Evolutionary conservation across 2,888 invertebrate genomes (phyloP).

Genomic region (Sarcophaga subvicina): DNA sequence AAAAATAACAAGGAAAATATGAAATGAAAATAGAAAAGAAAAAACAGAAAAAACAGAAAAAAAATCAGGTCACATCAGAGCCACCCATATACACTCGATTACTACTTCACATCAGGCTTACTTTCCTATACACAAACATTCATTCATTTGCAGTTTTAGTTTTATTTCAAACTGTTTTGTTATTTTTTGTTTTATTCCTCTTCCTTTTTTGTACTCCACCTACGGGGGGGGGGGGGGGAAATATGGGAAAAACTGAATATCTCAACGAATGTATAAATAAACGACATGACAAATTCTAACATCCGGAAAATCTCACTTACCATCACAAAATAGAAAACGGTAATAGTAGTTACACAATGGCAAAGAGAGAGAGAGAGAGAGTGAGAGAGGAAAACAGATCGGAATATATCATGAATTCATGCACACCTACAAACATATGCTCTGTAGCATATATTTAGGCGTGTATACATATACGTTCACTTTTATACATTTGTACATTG

Average conservation of each 20-base stretch:
- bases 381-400: not conserved
- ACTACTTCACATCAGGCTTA: not conserved
- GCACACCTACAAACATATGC: not conserved
- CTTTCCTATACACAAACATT: constrained; percentile 7
- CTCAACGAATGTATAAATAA: constrained; percentile 54
- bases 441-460: not conserved
- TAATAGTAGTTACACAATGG: not conserved
- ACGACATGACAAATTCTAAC: constrained; percentile 62
- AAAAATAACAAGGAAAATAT: constrained; percentile 39
- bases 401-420: not conserved
- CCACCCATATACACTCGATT: constrained; percentile 26
- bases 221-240: not conserved
- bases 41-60: not conserved
- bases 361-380: no score
- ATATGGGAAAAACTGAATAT: constrained; percentile 18
- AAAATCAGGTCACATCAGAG: constrained; percentile 57
- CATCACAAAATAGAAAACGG: constrained; percentile 34
- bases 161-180: constrained; percentile 21
- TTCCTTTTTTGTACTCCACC: not conserved
- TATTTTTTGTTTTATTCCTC: not conserved
- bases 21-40: constrained; percentile 6
- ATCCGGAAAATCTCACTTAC: constrained; percentile 61
- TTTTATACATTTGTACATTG: constrained; percentile 8
- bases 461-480: not conserved
- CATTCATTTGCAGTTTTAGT: constrained; percentile 1